phyloP scores from a whole-genome alignment of 2,797 vertebrate genomes.

The Melanotaenia parkinsoni region DNA sequence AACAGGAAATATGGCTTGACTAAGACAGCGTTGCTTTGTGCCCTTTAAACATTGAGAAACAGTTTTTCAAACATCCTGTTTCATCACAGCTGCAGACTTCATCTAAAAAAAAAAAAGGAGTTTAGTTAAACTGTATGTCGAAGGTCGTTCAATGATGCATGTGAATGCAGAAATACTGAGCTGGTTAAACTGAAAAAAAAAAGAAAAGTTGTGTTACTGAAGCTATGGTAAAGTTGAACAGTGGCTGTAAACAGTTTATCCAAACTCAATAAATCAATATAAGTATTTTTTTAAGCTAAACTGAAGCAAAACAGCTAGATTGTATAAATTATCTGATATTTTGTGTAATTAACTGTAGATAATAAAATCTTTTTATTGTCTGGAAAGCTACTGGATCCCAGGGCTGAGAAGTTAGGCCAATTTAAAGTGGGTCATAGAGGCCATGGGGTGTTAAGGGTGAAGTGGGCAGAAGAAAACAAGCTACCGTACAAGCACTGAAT shows the following conservation, averaged over 20 bases:
- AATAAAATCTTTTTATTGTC: not conserved
- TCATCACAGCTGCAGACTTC: not conserved
- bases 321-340: not conserved
- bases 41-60: slow-evolving; percentile 2
- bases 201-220: not conserved
- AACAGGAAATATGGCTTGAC: slow-evolving; percentile 19
- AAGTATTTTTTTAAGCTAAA: not conserved
- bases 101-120: not conserved
- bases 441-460: not conserved
- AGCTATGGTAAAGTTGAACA: too few relatives aligned
- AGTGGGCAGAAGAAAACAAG: not conserved
- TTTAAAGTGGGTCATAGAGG: not conserved
- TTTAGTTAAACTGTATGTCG: not conserved
- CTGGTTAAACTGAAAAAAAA: not conserved
- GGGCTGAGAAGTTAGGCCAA: not conserved
- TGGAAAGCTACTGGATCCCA: not conserved
- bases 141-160: slow-evolving; percentile 12
- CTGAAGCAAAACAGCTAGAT: too few relatives aligned
- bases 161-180: slow-evolving; percentile 4
- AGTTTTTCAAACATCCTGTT: not conserved
- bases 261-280: not conserved
- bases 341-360: not conserved
- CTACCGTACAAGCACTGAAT: not conserved
- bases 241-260: not conserved
- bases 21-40: not conserved